Evolutionary conservation across 2,797 vertebrate species (phyloP).

Genomic region (Sebastes iracundus): DNA sequence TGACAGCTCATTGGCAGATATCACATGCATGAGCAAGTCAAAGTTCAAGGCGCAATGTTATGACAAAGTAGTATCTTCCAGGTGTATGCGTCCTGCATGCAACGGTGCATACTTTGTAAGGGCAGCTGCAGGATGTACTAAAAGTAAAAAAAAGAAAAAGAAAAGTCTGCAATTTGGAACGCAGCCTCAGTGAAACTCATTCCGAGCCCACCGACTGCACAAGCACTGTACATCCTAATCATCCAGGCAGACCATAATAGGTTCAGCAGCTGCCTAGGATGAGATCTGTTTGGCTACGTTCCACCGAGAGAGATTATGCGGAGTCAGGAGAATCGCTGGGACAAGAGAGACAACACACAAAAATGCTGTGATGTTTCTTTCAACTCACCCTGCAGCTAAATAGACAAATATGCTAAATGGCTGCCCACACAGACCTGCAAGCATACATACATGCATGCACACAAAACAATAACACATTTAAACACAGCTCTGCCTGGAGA

Average conservation of each 20-base stretch:
- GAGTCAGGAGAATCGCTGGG: slow-evolving; percentile 67
- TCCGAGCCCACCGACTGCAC: slow-evolving; percentile 11
- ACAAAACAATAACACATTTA: slow-evolving; percentile 6
- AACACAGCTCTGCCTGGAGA: slow-evolving; percentile 4
- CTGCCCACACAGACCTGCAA: not conserved
- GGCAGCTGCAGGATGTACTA: not conserved
- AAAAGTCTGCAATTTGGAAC: not conserved
- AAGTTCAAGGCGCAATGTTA: not conserved
- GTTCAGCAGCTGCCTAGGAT: slow-evolving; percentile 37
- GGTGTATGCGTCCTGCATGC: too few species aligned
- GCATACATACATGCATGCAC: not conserved
- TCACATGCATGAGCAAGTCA: not conserved
- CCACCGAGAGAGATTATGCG: slow-evolving; percentile 62
- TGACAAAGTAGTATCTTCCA: too few species aligned
- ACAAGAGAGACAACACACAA: slow-evolving; percentile 35
- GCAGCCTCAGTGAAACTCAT: not conserved
- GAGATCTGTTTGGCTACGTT: slow-evolving; percentile 55
- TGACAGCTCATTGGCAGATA: not conserved
- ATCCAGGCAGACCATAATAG: slow-evolving; percentile 31
- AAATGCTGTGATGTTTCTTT: slow-evolving; percentile 25
- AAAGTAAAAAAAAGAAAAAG: not conserved
- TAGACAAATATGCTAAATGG: slow-evolving; percentile 47
- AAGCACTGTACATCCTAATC: slow-evolving; percentile 6
- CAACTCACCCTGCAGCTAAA: slow-evolving; percentile 49
- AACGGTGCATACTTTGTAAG: too few species aligned